phyloP scores from a whole-genome alignment of 2,797 vertebrate genomes.

The Cetoscarus ocellatus region DNA sequence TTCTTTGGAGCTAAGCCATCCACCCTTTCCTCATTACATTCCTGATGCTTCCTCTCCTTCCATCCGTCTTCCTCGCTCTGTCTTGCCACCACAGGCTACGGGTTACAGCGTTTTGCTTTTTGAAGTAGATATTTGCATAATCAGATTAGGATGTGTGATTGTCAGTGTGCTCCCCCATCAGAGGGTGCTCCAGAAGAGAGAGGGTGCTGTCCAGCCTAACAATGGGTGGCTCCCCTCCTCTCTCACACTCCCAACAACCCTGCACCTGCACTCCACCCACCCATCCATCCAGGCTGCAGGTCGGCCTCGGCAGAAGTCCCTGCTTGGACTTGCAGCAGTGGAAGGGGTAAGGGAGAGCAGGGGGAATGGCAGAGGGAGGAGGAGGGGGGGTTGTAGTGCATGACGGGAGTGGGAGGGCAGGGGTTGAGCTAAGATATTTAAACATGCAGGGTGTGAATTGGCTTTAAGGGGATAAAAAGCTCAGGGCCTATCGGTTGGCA shows the following conservation, averaged over 20 bases:
- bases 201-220: conserved; percentile 84
- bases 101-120: conserved; percentile 92
- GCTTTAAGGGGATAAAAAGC: conserved; percentile 91
- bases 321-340: conserved; percentile 44
- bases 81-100: conserved; percentile 78
- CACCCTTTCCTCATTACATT: conserved; percentile 38
- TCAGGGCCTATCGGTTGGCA: conserved; percentile 88
- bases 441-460: conserved; percentile 91
- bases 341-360: conserved; percentile 42
- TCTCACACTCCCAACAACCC: conserved; percentile 80
- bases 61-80: conserved; percentile 48
- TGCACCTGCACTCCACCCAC: conserved; percentile 86
- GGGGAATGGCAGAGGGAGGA: conserved; percentile 10
- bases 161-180: conserved; percentile 82
- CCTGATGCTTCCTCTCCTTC: conserved; percentile 52
- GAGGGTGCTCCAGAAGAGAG: conserved; percentile 93
- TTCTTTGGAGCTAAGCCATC: conserved; percentile 24
- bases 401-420: conserved; percentile 76
- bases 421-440: conserved; percentile 83
- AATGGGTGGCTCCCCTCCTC: conserved; percentile 84
- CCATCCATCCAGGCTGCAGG: conserved; percentile 73
- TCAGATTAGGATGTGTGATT: conserved; percentile 93
- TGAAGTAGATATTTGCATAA: conserved; percentile 99
- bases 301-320: conserved; percentile 34
- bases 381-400: conserved; percentile 53